Base-by-base conservation (phyloP, 2,797 vertebrate genomes). In the Cyclura pinguis region DNA sequence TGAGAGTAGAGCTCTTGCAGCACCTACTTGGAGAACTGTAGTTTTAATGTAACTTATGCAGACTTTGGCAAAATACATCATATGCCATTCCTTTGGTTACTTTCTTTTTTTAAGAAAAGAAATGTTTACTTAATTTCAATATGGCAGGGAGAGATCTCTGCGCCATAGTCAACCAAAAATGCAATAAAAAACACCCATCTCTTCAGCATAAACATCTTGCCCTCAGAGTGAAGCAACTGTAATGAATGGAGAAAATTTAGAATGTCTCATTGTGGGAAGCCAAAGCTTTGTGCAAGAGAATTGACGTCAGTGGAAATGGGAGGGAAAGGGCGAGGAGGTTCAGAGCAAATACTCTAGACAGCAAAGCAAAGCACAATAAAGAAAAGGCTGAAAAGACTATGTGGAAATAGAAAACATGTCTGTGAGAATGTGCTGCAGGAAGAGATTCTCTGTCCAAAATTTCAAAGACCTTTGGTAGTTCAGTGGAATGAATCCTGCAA, bases 241-340 rank as follows among this genome's bases (percentile, higher is more conserved):
- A 4, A 76, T 84, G 22, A 77, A 84, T 0, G 27, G 74, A 91
- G 85, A 35, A 64, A 89, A 91, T 88, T 91, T 90, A 9, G 4
- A 1, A 29, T 32, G 2, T 87, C 27, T 91, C 92, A 67, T 94
- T 64, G 67, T 95, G 95, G 95, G 95, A 95, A 96, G 94, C 93
- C 50, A 90, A 91, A 93, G 84, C 92, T 90, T 88, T 73, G 91
- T 0, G 62, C 87, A 85, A 92, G 91, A 93, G 93, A 88, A 91
- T 90, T 96, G 95, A 95, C 93, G 94, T 95, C 95, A 93, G 90
- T 93, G 94, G 92, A 87, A 93, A 92, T 77, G 81, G 93, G 95
- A 95, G 95, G 94, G 94, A 93, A 0, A 32, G 93, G 88, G 83
- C 78, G 88, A 94, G 42, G 90, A 94, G 89, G 80, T 95, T 88